Percentiles rank a stretch among this genome's conserved stretches.
phyloP scores from a whole-genome alignment of 1,140 invertebrate genomes.

The Dreissena rostriformis region DNA sequence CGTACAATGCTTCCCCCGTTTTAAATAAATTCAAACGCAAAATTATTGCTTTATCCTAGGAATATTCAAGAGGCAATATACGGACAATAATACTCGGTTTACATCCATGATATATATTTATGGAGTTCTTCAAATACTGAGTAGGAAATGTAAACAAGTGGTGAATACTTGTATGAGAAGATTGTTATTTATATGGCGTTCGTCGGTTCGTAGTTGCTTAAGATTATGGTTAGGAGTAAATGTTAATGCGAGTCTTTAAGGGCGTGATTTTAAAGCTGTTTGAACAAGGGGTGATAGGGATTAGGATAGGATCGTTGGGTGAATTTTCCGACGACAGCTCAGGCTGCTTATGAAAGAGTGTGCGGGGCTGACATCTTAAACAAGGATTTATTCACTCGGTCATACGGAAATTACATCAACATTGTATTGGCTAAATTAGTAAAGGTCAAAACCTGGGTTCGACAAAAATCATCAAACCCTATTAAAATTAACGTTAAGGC shows the following conservation, averaged over 20 bases:
- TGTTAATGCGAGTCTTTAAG: conserved; percentile 7
- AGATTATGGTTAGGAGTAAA: neutral
- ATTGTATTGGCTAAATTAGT: no score
- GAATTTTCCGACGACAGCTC: no score
- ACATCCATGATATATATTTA: conserved; percentile 47
- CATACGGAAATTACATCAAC: no score
- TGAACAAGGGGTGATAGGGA: neutral
- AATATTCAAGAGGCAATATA: conserved; percentile 31
- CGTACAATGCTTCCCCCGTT: conserved; percentile 6
- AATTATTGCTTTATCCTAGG: conserved; percentile 46
- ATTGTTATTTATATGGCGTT: neutral
- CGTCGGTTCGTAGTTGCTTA: neutral
- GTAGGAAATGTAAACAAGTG: neutral
- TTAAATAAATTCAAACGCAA: conserved; percentile 44
- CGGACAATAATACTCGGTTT: conserved; percentile 6
- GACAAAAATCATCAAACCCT: no score
- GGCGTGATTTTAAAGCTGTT: neutral
- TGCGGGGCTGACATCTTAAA: no score
- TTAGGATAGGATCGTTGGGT: no score
- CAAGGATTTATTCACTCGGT: no score
- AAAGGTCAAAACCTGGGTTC: no score
- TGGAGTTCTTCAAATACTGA: neutral
- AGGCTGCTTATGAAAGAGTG: no score
- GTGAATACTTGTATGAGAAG: no score
- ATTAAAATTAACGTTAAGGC: no score